These are phyloP conservation scores for Acanthosoma haemorrhoidale DNA, from an alignment of 2,888 invertebrate genomes.

Conservation along the genomic window DNA sequence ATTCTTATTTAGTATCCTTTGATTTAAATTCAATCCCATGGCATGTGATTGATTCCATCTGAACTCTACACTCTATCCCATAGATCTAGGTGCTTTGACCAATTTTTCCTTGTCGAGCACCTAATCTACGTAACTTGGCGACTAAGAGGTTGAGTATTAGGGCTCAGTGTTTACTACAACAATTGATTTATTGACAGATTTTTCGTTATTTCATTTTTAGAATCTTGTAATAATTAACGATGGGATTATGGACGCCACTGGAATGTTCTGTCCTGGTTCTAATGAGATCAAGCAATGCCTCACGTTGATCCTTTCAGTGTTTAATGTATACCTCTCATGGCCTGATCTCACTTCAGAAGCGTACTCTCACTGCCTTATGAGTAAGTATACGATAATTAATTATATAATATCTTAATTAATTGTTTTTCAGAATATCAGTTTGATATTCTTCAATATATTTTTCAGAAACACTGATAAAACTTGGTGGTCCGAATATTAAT, in stretches of 20 bases:
- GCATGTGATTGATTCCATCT: no score
- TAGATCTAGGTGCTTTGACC: no score
- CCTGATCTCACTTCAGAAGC: constrained; percentile 54
- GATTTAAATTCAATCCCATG: no score
- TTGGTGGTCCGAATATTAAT: constrained; percentile 26
- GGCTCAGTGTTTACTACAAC: no score
- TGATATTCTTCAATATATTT: background rate
- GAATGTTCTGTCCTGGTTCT: constrained; percentile 52
- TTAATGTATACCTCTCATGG: constrained; percentile 60
- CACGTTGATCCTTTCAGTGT: constrained; percentile 51
- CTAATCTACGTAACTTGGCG: no score
- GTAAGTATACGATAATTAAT: constrained; percentile 39
- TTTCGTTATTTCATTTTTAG: no score
- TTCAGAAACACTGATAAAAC: constrained; percentile 33
- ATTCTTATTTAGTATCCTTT: no score
- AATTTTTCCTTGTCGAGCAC: no score
- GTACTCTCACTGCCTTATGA: constrained; percentile 44
- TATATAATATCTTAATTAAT: background rate
- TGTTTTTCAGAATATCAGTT: background rate
- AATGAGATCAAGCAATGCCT: constrained; percentile 49
- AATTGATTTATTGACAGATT: no score
- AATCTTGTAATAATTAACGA: constrained; percentile 51
- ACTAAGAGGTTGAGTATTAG: no score
- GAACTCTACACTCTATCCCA: no score
- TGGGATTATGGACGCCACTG: constrained; percentile 54